A percentile compares a stretch with the other conserved stretches of the same genome.
Conservation (phyloP, 1,140 invertebrate genomes). For the Drosophila ohnishii region DNA sequence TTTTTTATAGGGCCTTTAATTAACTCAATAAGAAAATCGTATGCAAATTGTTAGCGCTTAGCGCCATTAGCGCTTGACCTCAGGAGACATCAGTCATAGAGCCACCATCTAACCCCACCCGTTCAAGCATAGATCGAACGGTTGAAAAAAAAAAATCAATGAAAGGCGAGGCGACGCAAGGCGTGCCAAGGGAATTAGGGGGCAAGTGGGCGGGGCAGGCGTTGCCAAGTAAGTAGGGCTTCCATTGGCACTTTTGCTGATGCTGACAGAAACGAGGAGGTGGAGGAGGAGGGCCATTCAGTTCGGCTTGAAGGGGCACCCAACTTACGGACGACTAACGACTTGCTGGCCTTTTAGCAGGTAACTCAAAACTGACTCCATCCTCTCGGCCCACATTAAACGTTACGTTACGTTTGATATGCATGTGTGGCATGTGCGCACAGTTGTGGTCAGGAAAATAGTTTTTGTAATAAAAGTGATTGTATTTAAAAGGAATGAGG, state of each 20-base stretch:
- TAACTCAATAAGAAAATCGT: conserved; percentile 64
- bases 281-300: background rate
- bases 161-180: conserved; percentile 18
- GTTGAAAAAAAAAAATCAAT: conserved; percentile 71
- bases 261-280: conserved; percentile 24
- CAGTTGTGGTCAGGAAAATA: background rate
- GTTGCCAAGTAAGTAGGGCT: conserved; percentile 72
- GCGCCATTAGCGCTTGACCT: conserved; percentile 64
- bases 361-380: conserved; percentile 36
- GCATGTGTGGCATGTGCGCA: conserved; percentile 12
- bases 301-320: conserved; percentile 2
- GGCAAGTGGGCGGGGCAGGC: conserved; percentile 32
- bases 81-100: conserved; percentile 49
- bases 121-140: conserved; percentile 33
- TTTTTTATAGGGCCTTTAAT: conserved; percentile 54
- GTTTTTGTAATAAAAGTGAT: no score
- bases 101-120: background rate
- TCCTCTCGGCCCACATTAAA: conserved; percentile 58
- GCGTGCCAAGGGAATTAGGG: background rate
- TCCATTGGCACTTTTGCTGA: conserved; percentile 58
- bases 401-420: conserved; percentile 36
- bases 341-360: conserved; percentile 56
- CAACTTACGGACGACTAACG: conserved; percentile 53
- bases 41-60: conserved; percentile 67
- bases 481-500: no score